These are phyloP conservation scores for Leiothrix lutea DNA, from an alignment of 2,113 vertebrate species.

Conservation along the genomic window DNA sequence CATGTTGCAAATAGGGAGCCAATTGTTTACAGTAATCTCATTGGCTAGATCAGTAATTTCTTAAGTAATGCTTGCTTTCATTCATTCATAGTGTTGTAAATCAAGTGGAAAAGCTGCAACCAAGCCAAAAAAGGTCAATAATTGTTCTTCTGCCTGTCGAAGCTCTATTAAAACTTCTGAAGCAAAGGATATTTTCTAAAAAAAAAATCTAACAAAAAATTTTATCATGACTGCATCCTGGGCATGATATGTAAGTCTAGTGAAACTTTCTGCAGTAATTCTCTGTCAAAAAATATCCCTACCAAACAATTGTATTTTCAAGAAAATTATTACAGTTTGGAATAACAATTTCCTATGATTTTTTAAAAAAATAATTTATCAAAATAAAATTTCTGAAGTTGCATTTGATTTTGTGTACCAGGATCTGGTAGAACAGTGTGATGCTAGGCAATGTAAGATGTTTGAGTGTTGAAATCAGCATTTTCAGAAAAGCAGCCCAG, in stretches of 20 bases:
- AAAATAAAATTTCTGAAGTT: background rate
- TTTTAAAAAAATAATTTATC: background rate
- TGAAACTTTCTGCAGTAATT: background rate
- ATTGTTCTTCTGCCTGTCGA: background rate
- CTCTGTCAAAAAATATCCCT: background rate
- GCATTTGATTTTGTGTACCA: background rate
- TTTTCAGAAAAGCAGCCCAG: background rate
- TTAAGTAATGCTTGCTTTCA: background rate
- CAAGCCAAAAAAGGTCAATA: background rate
- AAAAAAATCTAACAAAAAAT: background rate
- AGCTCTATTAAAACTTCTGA: background rate
- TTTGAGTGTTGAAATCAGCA: background rate
- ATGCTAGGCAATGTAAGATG: background rate
- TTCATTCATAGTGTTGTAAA: background rate
- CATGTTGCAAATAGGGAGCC: background rate
- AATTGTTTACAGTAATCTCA: background rate
- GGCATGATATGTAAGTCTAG: background rate
- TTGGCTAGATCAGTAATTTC: background rate
- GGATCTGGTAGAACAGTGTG: background rate
- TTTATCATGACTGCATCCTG: background rate
- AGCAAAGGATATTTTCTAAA: background rate
- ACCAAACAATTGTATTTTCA: background rate
- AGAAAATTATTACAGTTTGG: background rate
- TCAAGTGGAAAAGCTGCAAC: background rate
- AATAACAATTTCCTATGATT: background rate